phyloP scores from a whole-genome alignment of 2,888 invertebrate species.

The Drosophila maculinotata region DNA sequence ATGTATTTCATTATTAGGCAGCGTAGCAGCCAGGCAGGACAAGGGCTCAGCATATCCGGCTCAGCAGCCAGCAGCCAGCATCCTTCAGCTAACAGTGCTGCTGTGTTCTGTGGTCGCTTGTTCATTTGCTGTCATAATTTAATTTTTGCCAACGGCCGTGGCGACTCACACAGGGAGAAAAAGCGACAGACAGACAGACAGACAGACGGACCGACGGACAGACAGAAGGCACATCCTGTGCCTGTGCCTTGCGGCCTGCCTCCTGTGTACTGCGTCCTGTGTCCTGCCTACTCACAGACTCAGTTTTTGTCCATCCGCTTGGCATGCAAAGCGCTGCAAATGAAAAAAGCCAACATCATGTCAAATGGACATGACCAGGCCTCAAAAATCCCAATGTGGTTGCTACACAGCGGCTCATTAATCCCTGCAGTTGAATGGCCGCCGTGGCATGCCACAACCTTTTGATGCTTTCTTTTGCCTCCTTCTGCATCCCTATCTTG shows the following conservation, averaged over 20 bases:
- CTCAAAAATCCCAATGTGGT: slow-evolving; percentile 70
- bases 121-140: slow-evolving; percentile 80
- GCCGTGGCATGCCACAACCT: slow-evolving; percentile 42
- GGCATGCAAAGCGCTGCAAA: slow-evolving; percentile 40
- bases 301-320: background rate
- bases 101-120: slow-evolving; percentile 48
- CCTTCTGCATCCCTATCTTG: slow-evolving; percentile 11
- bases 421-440: slow-evolving; percentile 71
- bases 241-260: slow-evolving; percentile 38
- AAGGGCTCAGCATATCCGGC: slow-evolving; percentile 62
- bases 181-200: slow-evolving; percentile 13
- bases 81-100: slow-evolving; percentile 9
- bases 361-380: slow-evolving; percentile 51
- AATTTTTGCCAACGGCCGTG: slow-evolving; percentile 71
- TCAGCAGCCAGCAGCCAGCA: slow-evolving; percentile 8
- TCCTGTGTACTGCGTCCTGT: slow-evolving; percentile 17
- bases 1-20: slow-evolving; percentile 78
- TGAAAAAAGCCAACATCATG: slow-evolving; percentile 39
- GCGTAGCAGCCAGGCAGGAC: slow-evolving; percentile 31
- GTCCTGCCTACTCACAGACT: slow-evolving; percentile 21
- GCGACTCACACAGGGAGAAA: slow-evolving; percentile 18
- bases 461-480: slow-evolving; percentile 47
- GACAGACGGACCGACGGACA: slow-evolving; percentile 8
- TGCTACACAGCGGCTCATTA: slow-evolving; percentile 71
- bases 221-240: slow-evolving; percentile 50